Conservation (phyloP, 2,888 invertebrate species). For the Polymixis lichenea region DNA sequence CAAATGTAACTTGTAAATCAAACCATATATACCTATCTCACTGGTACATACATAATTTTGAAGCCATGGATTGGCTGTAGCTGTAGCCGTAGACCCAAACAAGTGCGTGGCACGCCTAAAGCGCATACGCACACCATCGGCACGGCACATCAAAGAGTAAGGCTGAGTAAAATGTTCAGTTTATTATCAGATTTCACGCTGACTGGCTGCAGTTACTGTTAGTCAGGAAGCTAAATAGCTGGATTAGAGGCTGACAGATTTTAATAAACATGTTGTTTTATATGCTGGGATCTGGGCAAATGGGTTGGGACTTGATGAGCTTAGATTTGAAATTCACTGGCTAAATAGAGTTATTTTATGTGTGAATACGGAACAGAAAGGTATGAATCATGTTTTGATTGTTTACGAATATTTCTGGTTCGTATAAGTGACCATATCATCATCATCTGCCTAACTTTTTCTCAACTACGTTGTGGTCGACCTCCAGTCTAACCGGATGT, state of each 20-base stretch:
- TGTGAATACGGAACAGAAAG: background rate
- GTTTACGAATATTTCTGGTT: background rate
- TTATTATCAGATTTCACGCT: conserved; percentile 33
- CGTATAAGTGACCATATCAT: too few species aligned
- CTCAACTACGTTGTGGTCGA: too few species aligned
- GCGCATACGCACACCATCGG: too few species aligned
- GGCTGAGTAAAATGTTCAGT: conserved; percentile 30
- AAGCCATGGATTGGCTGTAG: background rate
- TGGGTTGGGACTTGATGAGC: background rate
- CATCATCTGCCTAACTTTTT: too few species aligned
- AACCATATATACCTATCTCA: too few species aligned
- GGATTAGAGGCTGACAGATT: conserved; percentile 6
- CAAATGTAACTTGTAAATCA: too few species aligned
- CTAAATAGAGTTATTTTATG: background rate
- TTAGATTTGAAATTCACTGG: background rate
- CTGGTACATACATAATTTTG: background rate
- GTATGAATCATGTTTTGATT: background rate
- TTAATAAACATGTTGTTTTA: conserved; percentile 34
- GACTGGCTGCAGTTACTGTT: conserved; percentile 9
- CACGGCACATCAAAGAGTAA: conserved; percentile 33
- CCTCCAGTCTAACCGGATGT: too few species aligned
- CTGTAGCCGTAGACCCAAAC: too few species aligned
- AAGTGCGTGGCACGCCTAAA: too few species aligned
- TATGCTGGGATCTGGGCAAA: background rate
- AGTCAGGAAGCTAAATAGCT: background rate